Evolutionary conservation across 2,113 vertebrate species (phyloP), one percentile per base, ranked within the genome.

Genomic region (Etheostoma cragini): DNA sequence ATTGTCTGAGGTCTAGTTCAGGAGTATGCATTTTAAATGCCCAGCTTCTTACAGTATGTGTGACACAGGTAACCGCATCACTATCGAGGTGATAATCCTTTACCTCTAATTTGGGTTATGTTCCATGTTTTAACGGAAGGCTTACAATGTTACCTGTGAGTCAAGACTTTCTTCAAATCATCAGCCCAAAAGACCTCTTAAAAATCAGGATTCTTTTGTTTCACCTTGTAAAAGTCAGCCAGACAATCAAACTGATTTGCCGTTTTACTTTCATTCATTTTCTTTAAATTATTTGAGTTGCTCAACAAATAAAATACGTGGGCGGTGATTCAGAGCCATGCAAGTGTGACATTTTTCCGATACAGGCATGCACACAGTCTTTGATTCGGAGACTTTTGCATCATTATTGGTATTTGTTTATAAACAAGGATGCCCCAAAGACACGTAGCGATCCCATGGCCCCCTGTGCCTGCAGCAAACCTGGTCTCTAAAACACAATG

Each of bases 1-100:
- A 17, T 42, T 57, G 16, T 57, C 3, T 50, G 50, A 22, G 22
- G 2, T 72, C 6, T 73, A 35, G 1, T 21, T 46, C 14, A 22
- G 6, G 4, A 82, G 45, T 60, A n/a, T 66, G 19, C 0, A 19
- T 76, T 84, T 76, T n/a, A 15, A 38, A 72, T 46, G 6, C n/a
- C 8, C 14, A 49, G 13, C 6, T 42, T 61, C 49, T 77, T 16
- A 16, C 11, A 53, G 47, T 10, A 30, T 12, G 12, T 30, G 21
- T 8, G 38, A 47, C 19, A 42, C 21, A 13, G 58, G 21, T 50
- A 22, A 61, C 12, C 19, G 15, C n/a, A 54, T 38, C 15, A 33
- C 17, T 33, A 3, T 61, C 10, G 8, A 72, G 17, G 24, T 47
- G 35, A 45, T 26, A 2, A 46, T 26, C 17, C 21, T 24, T 19